Base-by-base conservation (phyloP, 2,888 invertebrate genomes). In the Caenorhabditis sp. region DNA sequence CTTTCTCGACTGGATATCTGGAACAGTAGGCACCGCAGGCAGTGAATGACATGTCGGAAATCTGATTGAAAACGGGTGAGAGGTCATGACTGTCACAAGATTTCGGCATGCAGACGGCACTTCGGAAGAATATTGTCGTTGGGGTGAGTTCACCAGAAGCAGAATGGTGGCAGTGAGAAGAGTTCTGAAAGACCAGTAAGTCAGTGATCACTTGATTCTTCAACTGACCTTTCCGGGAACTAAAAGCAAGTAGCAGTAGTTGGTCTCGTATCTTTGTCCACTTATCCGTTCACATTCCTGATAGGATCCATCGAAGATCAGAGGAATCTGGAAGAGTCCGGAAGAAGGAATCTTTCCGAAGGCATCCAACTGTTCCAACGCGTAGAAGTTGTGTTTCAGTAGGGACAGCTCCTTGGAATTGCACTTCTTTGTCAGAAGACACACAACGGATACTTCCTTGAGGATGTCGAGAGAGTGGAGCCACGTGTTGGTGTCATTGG, bases 21-120 rank as follows among this genome's bases (percentile, higher is more conserved):
- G 72, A 61, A 18, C 80, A 80, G 15, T 61, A 60, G 24, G 80
- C 68, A 4, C 44, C 60, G 22, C 65, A 65, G 0, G 72, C 71
- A 2, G 71, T 71, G 62, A 80, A 72, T 5, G 71, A 55, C 2
- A 56, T 55, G 2, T 64, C 26, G 9, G 61, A 35, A 1, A 80
- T 26, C 18, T 53, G 24, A 15, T 80, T 80, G 68, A 72, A 61
- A 20, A 80, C 50, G 4, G 28, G 51, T 3, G 72, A 56, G 1
- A 64, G 50, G 15, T 72, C 72, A 20, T 67, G 60, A 1, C 53
- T 40, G 15, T 51, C 60, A 61, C 83, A 83, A 1, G 76, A 80
- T 8, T 40, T 44, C 1, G 83, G 77, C 76, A 83, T 77, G 37
- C 83, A 83, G 6, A 80, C 77, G 3, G 83, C 80, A 8, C 51